A percentile compares a stretch with the other conserved stretches of the same genome.
phyloP scores from a whole-genome alignment of 2,797 vertebrate genomes.

The Lagorchestes hirsutus region DNA sequence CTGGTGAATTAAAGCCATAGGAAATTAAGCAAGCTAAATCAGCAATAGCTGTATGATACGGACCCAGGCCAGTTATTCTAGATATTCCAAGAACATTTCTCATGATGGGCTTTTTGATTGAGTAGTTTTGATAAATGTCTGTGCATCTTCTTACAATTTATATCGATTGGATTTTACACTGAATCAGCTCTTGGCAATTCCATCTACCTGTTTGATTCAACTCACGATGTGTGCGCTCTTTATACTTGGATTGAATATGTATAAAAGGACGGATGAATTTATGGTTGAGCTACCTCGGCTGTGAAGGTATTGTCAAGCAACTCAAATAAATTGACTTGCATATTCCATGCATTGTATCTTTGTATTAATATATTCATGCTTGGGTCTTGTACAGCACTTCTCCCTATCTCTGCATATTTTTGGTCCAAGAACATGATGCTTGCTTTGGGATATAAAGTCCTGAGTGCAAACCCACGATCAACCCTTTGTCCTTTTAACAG shows the following conservation, averaged over 20 bases:
- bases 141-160: constrained; percentile 40
- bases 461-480: neutral
- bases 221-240: constrained; percentile 19
- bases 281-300: neutral
- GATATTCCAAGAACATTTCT: constrained; percentile 46
- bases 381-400: constrained; percentile 7
- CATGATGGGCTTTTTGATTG: neutral
- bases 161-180: constrained; percentile 27
- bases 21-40: constrained; percentile 48
- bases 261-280: constrained; percentile 44
- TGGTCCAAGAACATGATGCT: neutral
- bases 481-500: neutral
- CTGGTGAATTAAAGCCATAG: constrained; percentile 15
- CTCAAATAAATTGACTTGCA: constrained; percentile 46
- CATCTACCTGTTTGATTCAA: constrained; percentile 16
- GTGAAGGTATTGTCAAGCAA: constrained; percentile 19
- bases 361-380: constrained; percentile 28
- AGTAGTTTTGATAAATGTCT: constrained; percentile 36
- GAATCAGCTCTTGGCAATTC: constrained; percentile 47
- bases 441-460: neutral
- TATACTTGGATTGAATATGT: neutral
- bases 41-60: constrained; percentile 19
- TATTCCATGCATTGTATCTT: constrained; percentile 28
- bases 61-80: constrained; percentile 6
- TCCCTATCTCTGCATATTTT: constrained; percentile 15